Base-by-base conservation (phyloP, 2,888 invertebrate species). In the Galerucella calmariensis region DNA sequence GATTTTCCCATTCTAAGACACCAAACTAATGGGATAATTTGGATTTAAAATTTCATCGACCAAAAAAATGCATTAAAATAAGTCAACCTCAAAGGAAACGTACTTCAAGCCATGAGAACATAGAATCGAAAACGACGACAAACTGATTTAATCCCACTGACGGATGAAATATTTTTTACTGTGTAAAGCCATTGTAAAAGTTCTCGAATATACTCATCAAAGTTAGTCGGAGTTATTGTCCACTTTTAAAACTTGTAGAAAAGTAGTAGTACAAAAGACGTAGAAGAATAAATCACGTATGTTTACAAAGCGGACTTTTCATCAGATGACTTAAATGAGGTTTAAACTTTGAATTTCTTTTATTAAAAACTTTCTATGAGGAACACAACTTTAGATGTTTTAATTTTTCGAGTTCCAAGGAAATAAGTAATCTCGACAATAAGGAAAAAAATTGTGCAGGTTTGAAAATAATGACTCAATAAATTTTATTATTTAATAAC, bases 251-350 rank as follows among this genome's bases (percentile, higher is more conserved):
- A 79, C 75, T 78, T 76, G 75, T 76, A 78, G 76, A 72, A 77
- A 81, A 81, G 73, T 79, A 81, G 73, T 79, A 79, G 72, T 78
- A 79, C 75, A 79, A 79, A 80, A 78, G 79, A 80, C 75, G 74
- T 74, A 76, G 56, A 53, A 77, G 77, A 79, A 81, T 81, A 81
- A 81, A 81, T 81, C 80, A 80, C 78, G 74, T 76, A 78, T 79
- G 76, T 77, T 67, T 72, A 77, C 70, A 77, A 73, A 75, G 77
- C 69, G 66, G 69, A 51, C 53, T 67, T 72, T 53, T 41, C 53
- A 53, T 67, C 59, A 59, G 53, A 58, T 35, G 59, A 46, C 65
- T 67, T 48, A 5, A 61, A 67, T 12, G 61, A 67, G 35, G 14
- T 69, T 69, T 16, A 20, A 69, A 46, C n/a, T 69, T 68, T 59